A percentile compares a stretch with the other conserved stretches of the same genome.
Evolutionary conservation across 2,113 vertebrate genomes (phyloP).

Genomic region (Nycticorax nycticorax): DNA sequence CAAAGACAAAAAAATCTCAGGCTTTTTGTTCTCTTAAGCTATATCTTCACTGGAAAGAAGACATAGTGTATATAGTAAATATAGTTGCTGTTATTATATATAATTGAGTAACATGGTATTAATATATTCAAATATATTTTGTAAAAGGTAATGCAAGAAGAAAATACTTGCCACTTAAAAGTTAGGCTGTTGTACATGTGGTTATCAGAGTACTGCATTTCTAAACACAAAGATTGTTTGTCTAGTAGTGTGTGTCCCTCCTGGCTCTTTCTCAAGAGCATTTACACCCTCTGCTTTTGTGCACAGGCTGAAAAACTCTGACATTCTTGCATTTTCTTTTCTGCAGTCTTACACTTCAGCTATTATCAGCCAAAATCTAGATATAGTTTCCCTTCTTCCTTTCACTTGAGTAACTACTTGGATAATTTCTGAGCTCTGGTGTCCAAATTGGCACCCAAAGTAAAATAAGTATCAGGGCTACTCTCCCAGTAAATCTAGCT

Average conservation of each 20-base stretch:
- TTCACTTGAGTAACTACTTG: neutral
- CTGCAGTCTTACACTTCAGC: neutral
- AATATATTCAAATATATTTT: neutral
- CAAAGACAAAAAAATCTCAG: neutral
- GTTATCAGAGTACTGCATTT: neutral
- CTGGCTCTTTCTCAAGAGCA: neutral
- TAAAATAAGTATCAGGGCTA: fast-evolving
- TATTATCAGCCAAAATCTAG: neutral
- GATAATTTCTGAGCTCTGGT: neutral
- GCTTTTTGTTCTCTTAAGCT: neutral
- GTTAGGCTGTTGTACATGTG: neutral
- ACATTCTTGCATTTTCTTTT: neutral
- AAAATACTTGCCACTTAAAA: neutral
- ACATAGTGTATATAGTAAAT: neutral
- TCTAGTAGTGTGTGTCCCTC: neutral
- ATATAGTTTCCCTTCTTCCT: neutral
- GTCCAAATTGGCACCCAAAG: neutral
- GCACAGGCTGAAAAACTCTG: neutral
- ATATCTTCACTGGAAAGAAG: neutral
- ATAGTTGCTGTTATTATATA: neutral
- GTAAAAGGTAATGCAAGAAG: neutral
- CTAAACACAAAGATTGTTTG: neutral
- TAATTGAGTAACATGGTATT: neutral
- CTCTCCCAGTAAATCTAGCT: neutral
- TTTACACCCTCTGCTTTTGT: neutral